These are phyloP conservation scores for Macrotis lagotis DNA, from an alignment of 2,113 vertebrate genomes.

Conservation along the genomic window DNA sequence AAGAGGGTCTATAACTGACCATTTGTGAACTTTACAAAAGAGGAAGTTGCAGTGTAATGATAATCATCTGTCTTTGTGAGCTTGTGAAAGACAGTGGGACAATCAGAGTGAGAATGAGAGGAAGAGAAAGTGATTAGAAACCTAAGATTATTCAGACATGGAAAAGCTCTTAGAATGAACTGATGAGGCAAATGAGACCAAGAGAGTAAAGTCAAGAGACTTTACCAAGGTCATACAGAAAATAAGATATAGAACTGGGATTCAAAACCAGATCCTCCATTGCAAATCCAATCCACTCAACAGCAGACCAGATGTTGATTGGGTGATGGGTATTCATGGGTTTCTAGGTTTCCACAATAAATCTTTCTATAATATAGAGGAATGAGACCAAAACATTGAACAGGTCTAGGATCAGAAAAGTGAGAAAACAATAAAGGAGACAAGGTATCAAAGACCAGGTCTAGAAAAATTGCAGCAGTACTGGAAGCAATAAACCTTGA, in stretches of 20 bases:
- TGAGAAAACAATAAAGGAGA: not conserved
- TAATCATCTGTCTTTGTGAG: not conserved
- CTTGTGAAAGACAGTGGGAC: not conserved
- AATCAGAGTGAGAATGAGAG: not conserved
- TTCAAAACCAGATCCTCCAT: not conserved
- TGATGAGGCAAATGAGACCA: not conserved
- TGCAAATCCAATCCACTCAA: not conserved
- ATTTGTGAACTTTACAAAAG: not conserved
- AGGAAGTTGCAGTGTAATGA: not conserved
- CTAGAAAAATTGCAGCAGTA: not conserved
- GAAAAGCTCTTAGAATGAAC: not conserved
- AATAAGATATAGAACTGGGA: not conserved
- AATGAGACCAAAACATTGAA: not conserved
- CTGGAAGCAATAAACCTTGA: not conserved
- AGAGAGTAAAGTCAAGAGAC: not conserved
- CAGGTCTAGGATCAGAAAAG: not conserved
- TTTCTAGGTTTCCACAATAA: not conserved
- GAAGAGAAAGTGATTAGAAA: not conserved
- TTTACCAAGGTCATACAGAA: not conserved
- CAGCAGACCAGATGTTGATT: not conserved
- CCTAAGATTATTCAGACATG: not conserved
- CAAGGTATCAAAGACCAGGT: not conserved
- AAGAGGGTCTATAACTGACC: not conserved
- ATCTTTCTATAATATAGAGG: not conserved
- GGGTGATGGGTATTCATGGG: not conserved